A percentile compares a stretch with the other conserved stretches of the same genome.
Evolutionary conservation across 2,797 vertebrate species (phyloP).

Genomic region (Hylomyscus alleni): DNA sequence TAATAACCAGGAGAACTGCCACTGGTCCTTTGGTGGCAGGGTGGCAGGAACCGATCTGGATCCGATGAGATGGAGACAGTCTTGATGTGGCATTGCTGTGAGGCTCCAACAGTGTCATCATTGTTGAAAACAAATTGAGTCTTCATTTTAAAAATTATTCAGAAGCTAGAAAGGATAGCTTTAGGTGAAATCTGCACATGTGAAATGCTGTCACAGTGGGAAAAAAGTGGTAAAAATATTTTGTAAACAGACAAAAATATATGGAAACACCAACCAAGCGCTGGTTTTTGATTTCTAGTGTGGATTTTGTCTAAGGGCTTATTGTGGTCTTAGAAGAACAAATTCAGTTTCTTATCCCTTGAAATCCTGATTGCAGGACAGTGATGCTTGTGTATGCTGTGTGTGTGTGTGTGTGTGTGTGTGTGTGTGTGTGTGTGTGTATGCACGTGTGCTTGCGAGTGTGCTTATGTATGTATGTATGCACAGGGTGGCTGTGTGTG

Average conservation of each 20-base stretch:
- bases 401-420: background rate
- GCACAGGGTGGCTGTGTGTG: background rate
- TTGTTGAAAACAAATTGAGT: background rate
- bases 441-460: too few species aligned
- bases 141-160: background rate
- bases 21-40: background rate
- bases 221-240: background rate
- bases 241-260: background rate
- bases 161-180: constrained; percentile 3
- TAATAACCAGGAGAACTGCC: background rate
- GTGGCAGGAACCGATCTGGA: background rate
- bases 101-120: background rate
- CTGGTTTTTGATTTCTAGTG: constrained; percentile 12
- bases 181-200: constrained; percentile 26
- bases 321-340: background rate
- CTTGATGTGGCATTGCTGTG: background rate
- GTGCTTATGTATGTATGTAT: too few species aligned
- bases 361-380: background rate
- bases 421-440: background rate
- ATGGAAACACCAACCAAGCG: background rate
- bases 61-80: background rate
- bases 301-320: background rate
- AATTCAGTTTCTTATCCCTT: constrained; percentile 34
- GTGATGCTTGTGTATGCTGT: background rate
- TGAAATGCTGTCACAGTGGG: background rate